Evolutionary conservation across 2,888 invertebrate species (phyloP).

Genomic region (Phortica magna): DNA sequence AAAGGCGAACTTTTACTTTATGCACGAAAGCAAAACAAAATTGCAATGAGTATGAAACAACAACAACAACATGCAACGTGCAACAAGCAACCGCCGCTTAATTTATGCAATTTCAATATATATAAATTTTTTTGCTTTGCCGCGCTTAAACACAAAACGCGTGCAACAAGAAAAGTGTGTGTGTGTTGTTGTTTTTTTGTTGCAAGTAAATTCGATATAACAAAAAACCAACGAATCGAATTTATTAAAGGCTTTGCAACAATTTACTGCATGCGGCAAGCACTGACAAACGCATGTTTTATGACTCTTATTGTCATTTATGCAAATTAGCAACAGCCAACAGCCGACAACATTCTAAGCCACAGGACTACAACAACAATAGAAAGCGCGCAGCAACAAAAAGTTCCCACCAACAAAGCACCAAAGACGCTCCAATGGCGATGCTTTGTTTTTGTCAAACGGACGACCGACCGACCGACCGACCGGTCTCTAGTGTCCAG

Average conservation of each 20-base stretch:
- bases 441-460: no score
- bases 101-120: slow-evolving; percentile 61
- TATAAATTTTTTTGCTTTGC: neutral
- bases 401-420: slow-evolving; percentile 66
- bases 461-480: no score
- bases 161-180: slow-evolving; percentile 37
- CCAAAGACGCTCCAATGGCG: neutral
- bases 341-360: slow-evolving; percentile 1
- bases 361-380: slow-evolving; percentile 37
- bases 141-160: slow-evolving; percentile 40
- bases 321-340: slow-evolving; percentile 59
- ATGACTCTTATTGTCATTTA: slow-evolving; percentile 74
- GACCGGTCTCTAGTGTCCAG: no score
- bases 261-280: slow-evolving; percentile 17
- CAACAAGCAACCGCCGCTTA: slow-evolving; percentile 42
- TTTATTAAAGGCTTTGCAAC: slow-evolving; percentile 48
- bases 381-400: slow-evolving; percentile 40
- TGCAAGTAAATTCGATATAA: neutral
- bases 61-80: neutral
- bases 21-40: neutral
- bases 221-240: no score
- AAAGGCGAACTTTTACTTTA: slow-evolving; percentile 12
- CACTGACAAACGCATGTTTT: slow-evolving; percentile 63
- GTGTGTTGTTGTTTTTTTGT: no score
- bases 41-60: neutral